Conservation (phyloP, 2,113 vertebrate genomes). For the Nipponia nippon region DNA sequence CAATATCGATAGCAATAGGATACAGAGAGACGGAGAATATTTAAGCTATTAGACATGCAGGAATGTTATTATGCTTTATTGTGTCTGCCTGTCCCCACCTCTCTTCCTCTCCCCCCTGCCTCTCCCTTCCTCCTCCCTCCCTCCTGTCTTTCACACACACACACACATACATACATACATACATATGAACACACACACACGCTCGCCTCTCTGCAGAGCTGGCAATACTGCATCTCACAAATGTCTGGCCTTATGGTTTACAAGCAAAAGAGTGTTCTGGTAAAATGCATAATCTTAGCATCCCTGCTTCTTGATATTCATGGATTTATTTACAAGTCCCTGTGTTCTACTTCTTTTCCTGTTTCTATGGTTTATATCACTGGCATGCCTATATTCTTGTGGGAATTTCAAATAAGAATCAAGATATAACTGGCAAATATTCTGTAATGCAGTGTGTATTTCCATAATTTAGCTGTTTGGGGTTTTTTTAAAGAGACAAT, state of each 20-base stretch:
- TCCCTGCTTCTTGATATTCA: conserved; percentile 66
- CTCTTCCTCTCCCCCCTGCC: background rate
- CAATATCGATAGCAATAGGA: background rate
- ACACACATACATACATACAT: background rate
- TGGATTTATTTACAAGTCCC: conserved; percentile 69
- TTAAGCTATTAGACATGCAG: conserved; percentile 89
- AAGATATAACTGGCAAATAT: conserved; percentile 58
- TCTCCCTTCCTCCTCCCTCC: background rate
- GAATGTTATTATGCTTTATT: conserved; percentile 91
- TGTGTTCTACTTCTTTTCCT: conserved; percentile 29
- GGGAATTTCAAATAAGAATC: conserved; percentile 67
- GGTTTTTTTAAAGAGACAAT: background rate
- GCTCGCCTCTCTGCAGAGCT: conserved; percentile 44
- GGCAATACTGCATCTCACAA: conserved; percentile 76
- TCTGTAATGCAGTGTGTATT: conserved; percentile 49
- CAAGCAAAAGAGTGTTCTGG: conserved; percentile 47
- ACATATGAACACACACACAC: background rate
- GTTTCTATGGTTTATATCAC: conserved; percentile 58
- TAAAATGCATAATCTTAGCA: conserved; percentile 61
- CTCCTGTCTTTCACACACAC: background rate
- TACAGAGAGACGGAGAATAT: conserved; percentile 43
- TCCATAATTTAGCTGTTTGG: conserved; percentile 53
- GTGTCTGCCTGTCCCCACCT: conserved; percentile 75
- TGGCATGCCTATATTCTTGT: conserved; percentile 40
- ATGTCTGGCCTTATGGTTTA: conserved; percentile 65